These are phyloP conservation scores for Proterorhinus semilunaris DNA, from an alignment of 2,113 vertebrate species.

Conservation along the genomic window DNA sequence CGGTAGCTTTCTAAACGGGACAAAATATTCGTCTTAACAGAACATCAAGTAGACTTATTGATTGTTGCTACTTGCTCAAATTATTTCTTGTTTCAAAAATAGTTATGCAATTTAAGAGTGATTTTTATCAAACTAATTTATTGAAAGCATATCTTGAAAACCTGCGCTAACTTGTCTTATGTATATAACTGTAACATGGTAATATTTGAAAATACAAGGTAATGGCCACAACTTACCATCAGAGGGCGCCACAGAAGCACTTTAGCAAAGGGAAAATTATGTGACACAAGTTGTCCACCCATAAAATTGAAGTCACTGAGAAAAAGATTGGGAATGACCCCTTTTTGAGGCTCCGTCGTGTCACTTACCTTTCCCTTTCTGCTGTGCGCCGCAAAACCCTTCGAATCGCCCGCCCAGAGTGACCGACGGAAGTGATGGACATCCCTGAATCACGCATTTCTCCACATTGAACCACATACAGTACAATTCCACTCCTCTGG, in stretches of 20 bases:
- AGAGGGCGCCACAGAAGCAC: no score
- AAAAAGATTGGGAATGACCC: no score
- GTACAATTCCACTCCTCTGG: constrained; percentile 2
- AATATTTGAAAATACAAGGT: no score
- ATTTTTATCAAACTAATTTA: no score
- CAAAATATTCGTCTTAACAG: not conserved
- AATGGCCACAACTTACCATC: no score
- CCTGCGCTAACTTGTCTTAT: no score
- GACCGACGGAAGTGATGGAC: not conserved
- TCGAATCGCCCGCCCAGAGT: no score
- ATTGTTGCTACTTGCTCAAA: not conserved
- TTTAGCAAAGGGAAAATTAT: no score
- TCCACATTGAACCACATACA: constrained; percentile 12
- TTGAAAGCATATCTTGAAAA: no score
- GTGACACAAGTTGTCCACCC: no score
- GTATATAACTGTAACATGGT: no score
- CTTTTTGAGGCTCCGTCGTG: not conserved
- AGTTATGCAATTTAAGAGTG: not conserved
- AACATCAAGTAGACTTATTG: not conserved
- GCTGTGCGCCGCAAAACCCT: not conserved
- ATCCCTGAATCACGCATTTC: constrained; percentile 11
- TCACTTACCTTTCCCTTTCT: not conserved
- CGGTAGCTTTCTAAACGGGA: constrained; percentile 15
- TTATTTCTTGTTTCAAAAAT: not conserved
- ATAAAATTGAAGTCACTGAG: no score